Evolutionary conservation across 2,888 invertebrate species (phyloP), one percentile per base, ranked within the genome.

Genomic region (Alloscopus bannaensis): DNA sequence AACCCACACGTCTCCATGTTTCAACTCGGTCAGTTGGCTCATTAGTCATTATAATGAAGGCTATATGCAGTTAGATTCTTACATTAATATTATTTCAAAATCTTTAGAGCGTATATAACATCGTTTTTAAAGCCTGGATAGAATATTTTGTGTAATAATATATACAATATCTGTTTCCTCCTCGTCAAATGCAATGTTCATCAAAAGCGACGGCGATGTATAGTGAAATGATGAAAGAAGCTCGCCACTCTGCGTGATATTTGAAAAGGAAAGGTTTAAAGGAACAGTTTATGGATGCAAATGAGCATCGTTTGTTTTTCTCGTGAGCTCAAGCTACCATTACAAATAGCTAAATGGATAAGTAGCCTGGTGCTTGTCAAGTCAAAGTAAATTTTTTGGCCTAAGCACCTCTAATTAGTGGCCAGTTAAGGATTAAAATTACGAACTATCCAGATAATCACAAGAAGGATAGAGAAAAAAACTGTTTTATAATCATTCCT

Each of bases 41-140:
- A 82, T 82, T 82, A 82, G 76, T 82, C 82, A 82, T 82, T 82
- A 76, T 76, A 76, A 81, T 82, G 79, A 82, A 82, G 72, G 72
- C 79, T 78, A 78, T 79, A 73, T 69, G 65, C 70, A 71, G 76
- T 76, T 76, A 76, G 60, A 68, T 76, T 76, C 60, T 68, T 57
- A 65, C n/a, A n/a, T n/a, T n/a, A n/a, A n/a, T n/a, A n/a, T n/a
- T n/a, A n/a, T n/a, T n/a, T n/a, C n/a, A n/a, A n/a, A n/a, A n/a
- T n/a, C n/a, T n/a, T n/a, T n/a, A n/a, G n/a, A n/a, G n/a, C n/a
- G n/a, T n/a, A n/a, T n/a, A n/a, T n/a, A n/a, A n/a, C n/a, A n/a
- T n/a, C n/a, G n/a, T n/a, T n/a, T n/a, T n/a, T n/a, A n/a, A n/a
- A n/a, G n/a, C n/a, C n/a, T n/a, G n/a, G n/a, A n/a, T n/a, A n/a